Evolutionary conservation across 2,888 invertebrate species (phyloP).

Genomic region (Phortica magna): DNA sequence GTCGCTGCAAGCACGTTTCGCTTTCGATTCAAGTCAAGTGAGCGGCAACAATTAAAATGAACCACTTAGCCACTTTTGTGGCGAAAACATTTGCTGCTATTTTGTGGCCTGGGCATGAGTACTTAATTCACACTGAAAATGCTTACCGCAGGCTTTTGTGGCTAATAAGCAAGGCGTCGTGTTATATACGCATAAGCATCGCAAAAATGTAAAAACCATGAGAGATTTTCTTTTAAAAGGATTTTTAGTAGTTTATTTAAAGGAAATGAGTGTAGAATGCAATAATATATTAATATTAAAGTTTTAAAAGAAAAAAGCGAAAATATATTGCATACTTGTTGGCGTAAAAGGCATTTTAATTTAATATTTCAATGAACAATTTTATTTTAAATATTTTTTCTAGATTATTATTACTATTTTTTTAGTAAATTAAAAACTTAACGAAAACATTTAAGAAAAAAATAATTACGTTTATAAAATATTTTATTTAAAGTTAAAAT

Average conservation of each 20-base stretch:
- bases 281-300: neutral
- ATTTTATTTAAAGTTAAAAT: neutral
- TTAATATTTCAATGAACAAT: neutral
- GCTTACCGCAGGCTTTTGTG: conserved; percentile 11
- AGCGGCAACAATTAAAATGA: conserved; percentile 24
- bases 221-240: no score
- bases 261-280: neutral
- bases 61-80: conserved; percentile 30
- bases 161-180: conserved; percentile 1
- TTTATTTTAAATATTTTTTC: neutral
- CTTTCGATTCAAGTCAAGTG: neutral
- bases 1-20: neutral
- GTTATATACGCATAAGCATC: neutral
- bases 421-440: neutral
- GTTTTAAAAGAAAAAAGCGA: neutral
- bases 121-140: conserved; percentile 12
- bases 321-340: neutral
- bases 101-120: neutral
- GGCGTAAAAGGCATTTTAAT: neutral
- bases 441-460: neutral
- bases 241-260: neutral
- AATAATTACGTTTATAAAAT: neutral
- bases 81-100: neutral
- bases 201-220: no score
- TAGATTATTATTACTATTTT: neutral